Evolutionary conservation across 2,113 vertebrate genomes (phyloP).

Genomic region (Lathamus discolor): DNA sequence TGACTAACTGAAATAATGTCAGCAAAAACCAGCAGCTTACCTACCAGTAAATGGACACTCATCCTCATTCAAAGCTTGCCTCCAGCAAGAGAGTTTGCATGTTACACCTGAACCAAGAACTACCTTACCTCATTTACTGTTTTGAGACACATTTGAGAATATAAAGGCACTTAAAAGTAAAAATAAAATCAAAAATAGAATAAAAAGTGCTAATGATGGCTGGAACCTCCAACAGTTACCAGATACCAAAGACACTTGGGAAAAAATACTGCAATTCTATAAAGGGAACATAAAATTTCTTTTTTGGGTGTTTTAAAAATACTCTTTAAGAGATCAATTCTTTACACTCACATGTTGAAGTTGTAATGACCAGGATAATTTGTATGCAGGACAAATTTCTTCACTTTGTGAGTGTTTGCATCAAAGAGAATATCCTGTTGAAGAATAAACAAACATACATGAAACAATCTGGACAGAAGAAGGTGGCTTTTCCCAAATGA

Average conservation of each 20-base stretch:
- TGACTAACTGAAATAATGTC: neutral
- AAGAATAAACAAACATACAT: neutral
- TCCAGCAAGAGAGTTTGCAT: neutral
- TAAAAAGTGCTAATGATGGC: neutral
- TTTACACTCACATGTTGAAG: conserved; percentile 94
- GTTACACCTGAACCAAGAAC: neutral
- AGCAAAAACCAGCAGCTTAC: neutral
- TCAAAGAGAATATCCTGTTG: conserved; percentile 96
- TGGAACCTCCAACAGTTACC: neutral
- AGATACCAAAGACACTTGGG: neutral
- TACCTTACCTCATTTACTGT: neutral
- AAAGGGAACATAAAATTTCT: neutral
- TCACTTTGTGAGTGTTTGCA: conserved; percentile 94
- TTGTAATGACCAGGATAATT: conserved; percentile 99
- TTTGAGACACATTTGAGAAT: neutral
- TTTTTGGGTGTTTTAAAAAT: neutral
- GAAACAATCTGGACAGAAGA: neutral
- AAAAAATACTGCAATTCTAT: neutral
- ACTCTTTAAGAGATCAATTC: neutral
- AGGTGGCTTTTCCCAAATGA: neutral
- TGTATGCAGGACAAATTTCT: conserved; percentile 98
- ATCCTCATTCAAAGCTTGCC: neutral
- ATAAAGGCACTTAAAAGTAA: neutral
- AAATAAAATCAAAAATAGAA: neutral
- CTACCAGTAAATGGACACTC: neutral